Evolutionary conservation across 2,797 vertebrate species (phyloP).

Genomic region (Lutjanus campechanus): DNA sequence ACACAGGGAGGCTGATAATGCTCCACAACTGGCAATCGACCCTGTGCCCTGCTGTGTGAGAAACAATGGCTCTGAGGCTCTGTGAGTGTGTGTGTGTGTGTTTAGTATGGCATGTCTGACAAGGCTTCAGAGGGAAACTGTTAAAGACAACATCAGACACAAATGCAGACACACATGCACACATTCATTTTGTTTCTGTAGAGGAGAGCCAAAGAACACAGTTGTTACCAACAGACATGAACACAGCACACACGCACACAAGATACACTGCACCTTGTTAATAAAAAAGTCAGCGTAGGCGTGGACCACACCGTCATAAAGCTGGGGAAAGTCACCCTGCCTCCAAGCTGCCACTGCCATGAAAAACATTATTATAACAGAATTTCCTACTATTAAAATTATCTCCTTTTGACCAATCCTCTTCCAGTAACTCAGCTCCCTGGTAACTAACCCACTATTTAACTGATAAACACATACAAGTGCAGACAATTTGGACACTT

Average conservation of each 20-base stretch:
- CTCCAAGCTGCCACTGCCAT: background rate
- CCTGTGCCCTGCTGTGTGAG: constrained; percentile 73
- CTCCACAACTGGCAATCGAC: constrained; percentile 81
- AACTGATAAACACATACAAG: background rate
- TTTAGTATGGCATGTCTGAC: constrained; percentile 53
- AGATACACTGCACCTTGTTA: constrained; percentile 4
- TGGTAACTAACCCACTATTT: background rate
- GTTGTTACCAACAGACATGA: constrained; percentile 2
- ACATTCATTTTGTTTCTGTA: constrained; percentile 35
- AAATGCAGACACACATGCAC: constrained; percentile 28
- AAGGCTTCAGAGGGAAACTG: constrained; percentile 59
- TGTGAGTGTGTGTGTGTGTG: constrained; percentile 12
- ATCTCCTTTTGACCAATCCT: background rate
- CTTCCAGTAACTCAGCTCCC: background rate
- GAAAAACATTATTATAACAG: background rate
- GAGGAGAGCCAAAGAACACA: constrained; percentile 41
- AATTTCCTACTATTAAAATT: background rate
- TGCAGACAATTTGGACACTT: background rate
- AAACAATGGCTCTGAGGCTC: constrained; percentile 69
- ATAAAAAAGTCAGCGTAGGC: background rate
- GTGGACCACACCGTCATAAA: background rate
- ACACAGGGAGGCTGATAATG: constrained; percentile 72
- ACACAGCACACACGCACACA: constrained; percentile 19
- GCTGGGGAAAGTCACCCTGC: background rate
- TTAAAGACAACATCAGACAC: constrained; percentile 60